Percentiles rank a stretch among this genome's conserved stretches.
These are phyloP conservation scores for Halisarca cf. caerulea DNA, from an alignment of 37 sponge, comb jelly and placozoan genomes.

Conservation along the genomic window DNA sequence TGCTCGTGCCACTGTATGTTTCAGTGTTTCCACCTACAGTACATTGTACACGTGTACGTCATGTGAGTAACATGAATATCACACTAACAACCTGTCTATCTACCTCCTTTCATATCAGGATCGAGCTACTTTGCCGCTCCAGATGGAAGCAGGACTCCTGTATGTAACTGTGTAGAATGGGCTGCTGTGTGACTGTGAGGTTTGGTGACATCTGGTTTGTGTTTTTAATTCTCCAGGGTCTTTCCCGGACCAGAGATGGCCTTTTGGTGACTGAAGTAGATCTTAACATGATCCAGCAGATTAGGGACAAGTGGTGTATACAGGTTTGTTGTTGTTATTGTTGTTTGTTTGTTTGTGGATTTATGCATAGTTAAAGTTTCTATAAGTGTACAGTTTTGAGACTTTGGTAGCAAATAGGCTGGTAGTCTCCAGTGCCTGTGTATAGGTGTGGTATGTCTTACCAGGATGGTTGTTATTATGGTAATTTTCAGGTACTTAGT, in stretches of 20 bases:
- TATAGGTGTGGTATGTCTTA: not conserved
- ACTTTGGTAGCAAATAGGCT: no score
- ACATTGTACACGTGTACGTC: no score
- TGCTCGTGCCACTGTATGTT: no score
- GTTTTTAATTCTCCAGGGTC: slow-evolving; percentile 53
- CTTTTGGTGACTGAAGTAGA: slow-evolving; percentile 83
- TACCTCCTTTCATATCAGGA: slow-evolving; percentile 6
- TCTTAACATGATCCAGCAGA: slow-evolving; percentile 85
- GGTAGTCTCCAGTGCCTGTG: no score
- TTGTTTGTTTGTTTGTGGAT: no score
- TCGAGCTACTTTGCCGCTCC: slow-evolving; percentile 95
- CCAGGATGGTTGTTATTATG: no score
- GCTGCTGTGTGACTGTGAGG: not conserved
- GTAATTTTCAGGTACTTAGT: no score
- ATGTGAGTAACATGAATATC: not conserved
- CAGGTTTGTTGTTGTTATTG: slow-evolving; percentile 54
- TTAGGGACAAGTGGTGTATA: slow-evolving; percentile 94
- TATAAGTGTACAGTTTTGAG: no score
- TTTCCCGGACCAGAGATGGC: slow-evolving; percentile 84
- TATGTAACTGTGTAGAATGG: slow-evolving; percentile 37
- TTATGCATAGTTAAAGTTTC: no score
- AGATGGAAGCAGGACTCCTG: slow-evolving; percentile 93
- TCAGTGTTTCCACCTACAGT: no score
- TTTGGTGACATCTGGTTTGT: not conserved
- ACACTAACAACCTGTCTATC: not conserved